A percentile compares a stretch with the other conserved stretches of the same genome.
phyloP scores from a whole-genome alignment of 2,113 vertebrate species.

The Amphiprion ocellaris region DNA sequence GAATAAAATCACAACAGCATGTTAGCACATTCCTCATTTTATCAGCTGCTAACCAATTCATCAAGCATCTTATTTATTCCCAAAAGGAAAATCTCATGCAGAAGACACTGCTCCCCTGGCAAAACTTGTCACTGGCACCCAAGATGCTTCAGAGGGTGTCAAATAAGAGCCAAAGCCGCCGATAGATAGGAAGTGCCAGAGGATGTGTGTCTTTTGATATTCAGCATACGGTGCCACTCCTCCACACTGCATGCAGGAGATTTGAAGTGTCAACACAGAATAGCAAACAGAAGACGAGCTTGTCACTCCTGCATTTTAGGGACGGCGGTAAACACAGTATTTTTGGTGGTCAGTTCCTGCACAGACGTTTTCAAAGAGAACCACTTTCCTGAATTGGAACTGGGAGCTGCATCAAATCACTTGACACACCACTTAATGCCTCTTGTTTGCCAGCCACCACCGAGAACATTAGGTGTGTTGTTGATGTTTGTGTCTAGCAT shows the following conservation, averaged over 20 bases:
- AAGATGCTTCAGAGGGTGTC: constrained; percentile 13
- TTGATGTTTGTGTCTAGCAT: constrained; percentile 19
- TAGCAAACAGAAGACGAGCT: constrained; percentile 27
- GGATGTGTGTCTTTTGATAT: constrained; percentile 54
- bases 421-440: constrained; percentile 36
- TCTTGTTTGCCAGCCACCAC: constrained; percentile 25
- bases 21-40: background rate
- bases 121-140: constrained; percentile 18
- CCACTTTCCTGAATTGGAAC: constrained; percentile 7
- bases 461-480: constrained; percentile 14
- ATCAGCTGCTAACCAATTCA: background rate
- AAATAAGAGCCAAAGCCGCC: constrained; percentile 44
- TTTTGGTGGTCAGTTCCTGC: constrained; percentile 21
- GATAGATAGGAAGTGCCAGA: constrained; percentile 39
- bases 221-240: constrained; percentile 26
- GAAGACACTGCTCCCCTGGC: constrained; percentile 7
- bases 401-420: constrained; percentile 15
- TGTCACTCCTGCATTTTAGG: constrained; percentile 25
- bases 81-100: constrained; percentile 4
- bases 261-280: constrained; percentile 60
- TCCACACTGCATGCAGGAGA: constrained; percentile 26
- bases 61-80: constrained; percentile 22
- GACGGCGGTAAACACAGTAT: constrained; percentile 24
- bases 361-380: constrained; percentile 16
- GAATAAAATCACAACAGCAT: background rate